Conservation (phyloP, 2,113 vertebrate species). For the Poeciliopsis retropinna region DNA sequence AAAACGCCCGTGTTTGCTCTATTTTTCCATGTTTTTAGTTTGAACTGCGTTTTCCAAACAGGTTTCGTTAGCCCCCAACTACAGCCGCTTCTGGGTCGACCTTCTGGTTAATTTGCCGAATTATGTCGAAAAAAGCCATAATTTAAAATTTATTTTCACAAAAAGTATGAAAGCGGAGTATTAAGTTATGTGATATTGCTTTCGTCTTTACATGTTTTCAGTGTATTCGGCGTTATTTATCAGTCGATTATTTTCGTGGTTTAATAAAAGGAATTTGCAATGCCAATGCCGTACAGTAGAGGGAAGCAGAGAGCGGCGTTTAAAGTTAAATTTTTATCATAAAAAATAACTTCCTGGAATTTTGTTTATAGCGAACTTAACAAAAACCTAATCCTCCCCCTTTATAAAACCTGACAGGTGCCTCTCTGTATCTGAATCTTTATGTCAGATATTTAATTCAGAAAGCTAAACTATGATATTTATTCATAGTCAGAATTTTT, state of each 20-base stretch:
- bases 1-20: neutral
- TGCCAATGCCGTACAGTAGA: neutral
- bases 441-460: too few relatives aligned
- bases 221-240: slow-evolving; percentile 3
- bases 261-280: neutral
- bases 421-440: too few relatives aligned
- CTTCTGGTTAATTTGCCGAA: neutral
- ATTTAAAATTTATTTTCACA: neutral
- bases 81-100: neutral
- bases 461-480: too few relatives aligned
- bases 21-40: too few relatives aligned
- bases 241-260: too few relatives aligned
- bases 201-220: fast-evolving
- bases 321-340: neutral
- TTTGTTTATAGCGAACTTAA: neutral
- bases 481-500: too few relatives aligned
- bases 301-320: slow-evolving; percentile 26
- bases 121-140: neutral
- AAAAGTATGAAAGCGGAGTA: fast-evolving
- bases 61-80: slow-evolving; percentile 7
- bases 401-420: neutral
- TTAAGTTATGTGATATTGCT: fast-evolving
- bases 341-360: neutral
- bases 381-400: neutral
- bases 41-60: neutral